These are phyloP conservation scores for Aldrovandia affinis DNA, from an alignment of 2,797 vertebrate genomes.

Conservation along the genomic window DNA sequence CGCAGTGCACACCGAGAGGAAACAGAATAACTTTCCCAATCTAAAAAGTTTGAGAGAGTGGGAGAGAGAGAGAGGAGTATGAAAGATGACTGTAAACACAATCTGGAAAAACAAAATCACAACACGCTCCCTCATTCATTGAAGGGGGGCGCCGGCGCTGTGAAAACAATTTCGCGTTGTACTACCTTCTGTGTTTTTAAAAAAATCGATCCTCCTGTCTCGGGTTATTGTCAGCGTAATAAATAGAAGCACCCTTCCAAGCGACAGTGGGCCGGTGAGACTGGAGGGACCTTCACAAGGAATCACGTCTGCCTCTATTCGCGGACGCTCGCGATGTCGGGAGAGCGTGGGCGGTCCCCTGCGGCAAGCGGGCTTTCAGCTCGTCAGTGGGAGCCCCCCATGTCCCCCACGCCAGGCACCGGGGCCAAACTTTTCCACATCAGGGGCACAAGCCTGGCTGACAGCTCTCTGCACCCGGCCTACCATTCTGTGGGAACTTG, in stretches of 20 bases:
- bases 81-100: background rate
- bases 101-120: background rate
- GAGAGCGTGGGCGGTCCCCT: background rate
- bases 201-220: background rate
- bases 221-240: background rate
- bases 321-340: background rate
- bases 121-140: background rate
- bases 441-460: background rate
- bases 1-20: background rate
- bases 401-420: background rate
- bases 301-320: background rate
- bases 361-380: background rate
- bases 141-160: background rate
- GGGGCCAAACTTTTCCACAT: background rate
- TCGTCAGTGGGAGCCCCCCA: background rate
- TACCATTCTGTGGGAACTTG: background rate
- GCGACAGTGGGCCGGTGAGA: slow-evolving; percentile 29
- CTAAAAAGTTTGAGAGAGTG: too few relatives aligned
- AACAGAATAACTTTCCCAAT: background rate
- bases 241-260: background rate
- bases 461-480: slow-evolving; percentile 2
- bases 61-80: background rate
- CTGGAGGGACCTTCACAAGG: slow-evolving; percentile 23
- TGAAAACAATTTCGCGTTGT: background rate
- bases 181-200: background rate